A percentile compares a stretch with the other conserved stretches of the same genome.
Conservation (phyloP, 2,888 invertebrate genomes). For the Leptinotarsa tumamoca region DNA sequence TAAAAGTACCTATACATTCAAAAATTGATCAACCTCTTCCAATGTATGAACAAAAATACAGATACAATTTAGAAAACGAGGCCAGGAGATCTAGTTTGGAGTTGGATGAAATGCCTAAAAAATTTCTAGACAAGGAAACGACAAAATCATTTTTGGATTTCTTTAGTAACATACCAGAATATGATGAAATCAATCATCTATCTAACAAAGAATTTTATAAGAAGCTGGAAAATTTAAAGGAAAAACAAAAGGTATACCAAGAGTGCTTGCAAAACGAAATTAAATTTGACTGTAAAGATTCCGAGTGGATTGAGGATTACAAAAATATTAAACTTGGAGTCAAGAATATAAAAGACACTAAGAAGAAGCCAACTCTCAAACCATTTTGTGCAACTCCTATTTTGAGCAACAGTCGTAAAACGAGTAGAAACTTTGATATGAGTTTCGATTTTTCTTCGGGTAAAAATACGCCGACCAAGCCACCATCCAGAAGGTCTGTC, state of each 20-base stretch:
- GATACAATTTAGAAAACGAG: constrained; percentile 60
- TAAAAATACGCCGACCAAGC: constrained; percentile 57
- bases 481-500: constrained; percentile 64
- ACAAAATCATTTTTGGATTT: constrained; percentile 77
- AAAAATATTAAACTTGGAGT: constrained; percentile 57
- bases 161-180: constrained; percentile 84
- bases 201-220: constrained; percentile 81
- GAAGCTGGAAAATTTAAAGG: constrained; percentile 75
- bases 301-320: constrained; percentile 62
- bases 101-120: constrained; percentile 54
- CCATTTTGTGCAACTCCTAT: constrained; percentile 58
- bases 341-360: constrained; percentile 42
- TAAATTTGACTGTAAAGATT: constrained; percentile 56
- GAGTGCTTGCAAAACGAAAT: constrained; percentile 59
- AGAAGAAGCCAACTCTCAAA: constrained; percentile 53
- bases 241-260: constrained; percentile 71
- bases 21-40: constrained; percentile 79
- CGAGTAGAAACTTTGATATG: constrained; percentile 21
- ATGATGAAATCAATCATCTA: constrained; percentile 81
- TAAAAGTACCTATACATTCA: constrained; percentile 80
- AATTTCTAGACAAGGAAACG: constrained; percentile 66
- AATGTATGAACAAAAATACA: constrained; percentile 73
- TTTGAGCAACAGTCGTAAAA: constrained; percentile 47
- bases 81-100: constrained; percentile 57
- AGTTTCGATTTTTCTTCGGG: constrained; percentile 53